Base-by-base conservation (phyloP, 2,797 vertebrate species). In the Delichon dasypus region DNA sequence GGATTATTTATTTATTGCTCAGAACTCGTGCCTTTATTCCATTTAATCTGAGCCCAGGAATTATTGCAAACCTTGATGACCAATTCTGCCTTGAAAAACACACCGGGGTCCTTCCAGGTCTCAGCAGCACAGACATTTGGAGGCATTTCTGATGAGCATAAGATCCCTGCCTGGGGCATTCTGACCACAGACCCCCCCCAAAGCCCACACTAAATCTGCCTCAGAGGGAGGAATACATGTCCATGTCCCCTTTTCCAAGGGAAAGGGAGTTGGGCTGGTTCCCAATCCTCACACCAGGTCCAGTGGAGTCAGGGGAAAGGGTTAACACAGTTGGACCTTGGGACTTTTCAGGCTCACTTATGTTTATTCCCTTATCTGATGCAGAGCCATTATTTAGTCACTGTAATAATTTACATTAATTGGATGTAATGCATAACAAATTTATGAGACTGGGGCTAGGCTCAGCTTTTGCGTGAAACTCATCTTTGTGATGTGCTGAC, bases 1-100 rank as follows among this genome's bases (percentile, higher is more conserved):
- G 53, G 68, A 38, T 74, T 96, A 61, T 97, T 97, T 91, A 95
- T 96, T 98, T 98, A 98, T 97, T 91, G 96, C 92, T 91, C 85
- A 45, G 61, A 47, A 73, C n/a, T 89, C 45, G 17, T 83, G 95
- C 94, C 90, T 91, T 91, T 93, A 80, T 94, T 54, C 82, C 93
- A 27, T 97, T 97, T 97, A 97, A 97, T 97, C 96, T 95, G 94
- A 95, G 85, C 78, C 83, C 89, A 89, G 93, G 83, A 95, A 92
- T 96, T 94, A 95, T 76, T 96, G 89, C 89, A 57, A 67, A 71
- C 64, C 4, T 11, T 85, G 84, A 78, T 82, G 75, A 68, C 93
- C 20, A 5, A 87, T 96, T 55, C 68, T 95, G 80, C 94, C 80
- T 93, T 84, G 91, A 90, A 84, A 83, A 90, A 79, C 88, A 87